Conservation (phyloP, 2,113 vertebrate genomes). For the Paraplagusia blochii region DNA sequence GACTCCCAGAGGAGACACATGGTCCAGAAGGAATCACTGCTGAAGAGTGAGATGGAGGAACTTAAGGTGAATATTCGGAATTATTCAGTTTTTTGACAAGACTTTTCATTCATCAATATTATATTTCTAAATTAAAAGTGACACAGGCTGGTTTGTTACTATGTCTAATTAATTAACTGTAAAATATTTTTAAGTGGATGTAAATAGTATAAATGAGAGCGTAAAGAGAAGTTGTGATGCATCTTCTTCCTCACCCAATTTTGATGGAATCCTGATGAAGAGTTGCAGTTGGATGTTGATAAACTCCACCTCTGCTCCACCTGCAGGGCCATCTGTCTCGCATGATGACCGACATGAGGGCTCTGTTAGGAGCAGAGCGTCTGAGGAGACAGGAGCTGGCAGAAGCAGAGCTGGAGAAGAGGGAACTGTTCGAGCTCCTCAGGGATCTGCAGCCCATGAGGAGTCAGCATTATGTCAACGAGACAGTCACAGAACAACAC, state of each 20-base stretch:
- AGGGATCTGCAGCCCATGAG: slow-evolving; percentile 74
- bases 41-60: slow-evolving; percentile 86
- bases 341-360: slow-evolving; percentile 82
- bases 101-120: not conserved
- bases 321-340: slow-evolving; percentile 82
- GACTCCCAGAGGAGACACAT: slow-evolving; percentile 90
- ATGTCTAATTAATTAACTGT: no score
- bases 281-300: not conserved
- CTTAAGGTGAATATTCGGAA: slow-evolving; percentile 78
- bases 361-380: slow-evolving; percentile 80
- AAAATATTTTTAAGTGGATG: no score
- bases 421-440: slow-evolving; percentile 82
- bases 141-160: no score
- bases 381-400: slow-evolving; percentile 83
- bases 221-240: no score
- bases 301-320: not conserved
- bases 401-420: slow-evolving; percentile 83
- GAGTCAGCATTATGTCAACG: slow-evolving; percentile 27
- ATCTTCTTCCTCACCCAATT: no score
- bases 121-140: no score
- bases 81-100: no score
- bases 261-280: no score
- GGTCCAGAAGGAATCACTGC: slow-evolving; percentile 87
- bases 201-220: no score
- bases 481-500: slow-evolving; percentile 23